These are phyloP conservation scores for Heliangelus exortis DNA, from an alignment of 2,797 vertebrate species.

Conservation along the genomic window DNA sequence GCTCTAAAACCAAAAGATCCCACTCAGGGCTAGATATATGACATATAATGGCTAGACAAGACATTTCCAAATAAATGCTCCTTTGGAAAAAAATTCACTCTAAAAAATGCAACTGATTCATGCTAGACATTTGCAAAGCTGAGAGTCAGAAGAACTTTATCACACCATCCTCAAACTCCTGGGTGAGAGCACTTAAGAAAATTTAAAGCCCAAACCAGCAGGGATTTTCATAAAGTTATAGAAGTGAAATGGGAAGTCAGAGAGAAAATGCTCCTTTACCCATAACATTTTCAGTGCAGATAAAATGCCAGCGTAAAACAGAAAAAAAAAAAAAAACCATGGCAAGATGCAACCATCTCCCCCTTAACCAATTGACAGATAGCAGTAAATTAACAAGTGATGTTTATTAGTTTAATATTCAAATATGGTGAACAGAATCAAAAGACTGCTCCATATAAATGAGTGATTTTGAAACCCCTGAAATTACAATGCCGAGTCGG, in stretches of 20 bases:
- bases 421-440: constrained; percentile 70
- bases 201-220: background rate
- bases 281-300: background rate
- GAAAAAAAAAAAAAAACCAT: background rate
- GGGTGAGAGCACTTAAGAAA: background rate
- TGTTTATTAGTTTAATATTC: constrained; percentile 72
- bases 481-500: constrained; percentile 17
- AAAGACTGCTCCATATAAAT: constrained; percentile 51
- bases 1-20: background rate
- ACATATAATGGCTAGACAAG: background rate
- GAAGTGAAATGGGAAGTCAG: background rate
- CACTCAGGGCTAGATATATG: background rate
- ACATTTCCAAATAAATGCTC: background rate
- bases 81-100: background rate
- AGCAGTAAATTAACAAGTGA: constrained; percentile 71
- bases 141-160: background rate
- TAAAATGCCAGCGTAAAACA: background rate
- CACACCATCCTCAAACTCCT: background rate
- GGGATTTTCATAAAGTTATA: background rate
- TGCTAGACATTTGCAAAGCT: background rate
- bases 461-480: constrained; percentile 51
- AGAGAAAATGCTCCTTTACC: background rate
- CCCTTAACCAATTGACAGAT: constrained; percentile 68
- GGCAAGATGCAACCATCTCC: constrained; percentile 5
- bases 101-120: background rate